Evolutionary conservation across 2,797 vertebrate species (phyloP), one percentile per base, ranked within the genome.

Genomic region (Tenualosa thibaudeaui): DNA sequence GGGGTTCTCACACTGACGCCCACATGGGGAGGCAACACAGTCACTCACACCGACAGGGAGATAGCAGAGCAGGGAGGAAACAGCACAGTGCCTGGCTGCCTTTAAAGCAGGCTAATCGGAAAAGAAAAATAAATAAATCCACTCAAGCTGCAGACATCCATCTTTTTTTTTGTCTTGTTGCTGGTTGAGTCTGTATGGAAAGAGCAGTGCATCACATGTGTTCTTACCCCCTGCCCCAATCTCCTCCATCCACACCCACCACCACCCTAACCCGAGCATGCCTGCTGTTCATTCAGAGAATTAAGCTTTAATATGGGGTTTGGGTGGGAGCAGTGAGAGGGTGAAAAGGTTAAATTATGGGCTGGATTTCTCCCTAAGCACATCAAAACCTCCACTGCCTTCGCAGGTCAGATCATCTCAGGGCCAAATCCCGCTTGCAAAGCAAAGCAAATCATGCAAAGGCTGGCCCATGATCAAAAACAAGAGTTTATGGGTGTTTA

Each of bases 1-100:
- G 94, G 93, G 93, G 91, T 92, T 95, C 95, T 94, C 95, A 94
- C 94, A 94, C 92, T 89, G 92, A 94, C 93, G 93, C 90, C 93
- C 91, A 91, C 82, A 88, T 85, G 82, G 87, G 90, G 89, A 93
- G 89, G 37, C 84, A 43, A 13, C 71, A 68, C 81, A 51, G 81
- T 54, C 84, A n/a, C 46, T 83, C 68, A n/a, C 54, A 81, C 68
- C 81, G 68, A 2, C 19, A 46, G 62, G 31, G 71, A 84, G 26
- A 86, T 22, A 82, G 90, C 88, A 89, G 88, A 88, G 90, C 88
- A 85, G 91, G 86, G 92, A 92, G 88, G 92, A 90, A 92, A 90
- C 92, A 92, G 37, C n/a, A 65, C 9, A 51, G 71, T 6, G 71
- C 26, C 3, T 24, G 91, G 92, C 92, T 94, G 93, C 90, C 93